Evolutionary conservation across 2,888 invertebrate species (phyloP).

Genomic region (Euphydryas editha): DNA sequence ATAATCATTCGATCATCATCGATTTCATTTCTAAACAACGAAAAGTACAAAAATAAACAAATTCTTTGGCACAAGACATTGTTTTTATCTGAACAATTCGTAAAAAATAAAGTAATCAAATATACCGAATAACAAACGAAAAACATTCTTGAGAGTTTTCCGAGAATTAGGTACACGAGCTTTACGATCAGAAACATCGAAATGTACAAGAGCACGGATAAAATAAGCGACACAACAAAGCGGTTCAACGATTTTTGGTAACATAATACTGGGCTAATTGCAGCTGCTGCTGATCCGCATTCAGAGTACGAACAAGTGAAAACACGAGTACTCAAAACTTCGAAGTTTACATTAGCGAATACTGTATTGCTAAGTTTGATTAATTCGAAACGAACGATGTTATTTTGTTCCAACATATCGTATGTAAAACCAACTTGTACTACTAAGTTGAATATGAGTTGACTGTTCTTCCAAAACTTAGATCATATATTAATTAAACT

Average conservation of each 20-base stretch:
- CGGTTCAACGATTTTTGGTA: constrained; percentile 9
- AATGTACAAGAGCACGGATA: background rate
- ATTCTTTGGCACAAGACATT: background rate
- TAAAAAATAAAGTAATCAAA: background rate
- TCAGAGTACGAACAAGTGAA: constrained; percentile 2
- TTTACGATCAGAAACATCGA: constrained; percentile 2
- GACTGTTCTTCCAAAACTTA: no score
- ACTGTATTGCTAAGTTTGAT: background rate
- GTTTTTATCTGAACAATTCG: background rate
- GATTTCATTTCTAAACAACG: background rate
- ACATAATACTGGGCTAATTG: constrained; percentile 24
- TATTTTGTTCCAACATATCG: background rate
- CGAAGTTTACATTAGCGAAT: constrained; percentile 2
- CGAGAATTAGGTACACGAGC: background rate
- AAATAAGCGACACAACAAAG: constrained; percentile 15
- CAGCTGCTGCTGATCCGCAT: constrained; percentile 5
- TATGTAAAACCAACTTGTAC: background rate
- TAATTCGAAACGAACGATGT: background rate
- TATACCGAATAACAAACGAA: background rate
- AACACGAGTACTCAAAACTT: background rate
- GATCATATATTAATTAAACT: no score
- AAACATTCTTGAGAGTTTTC: background rate
- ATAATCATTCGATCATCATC: background rate
- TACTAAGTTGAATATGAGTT: background rate
- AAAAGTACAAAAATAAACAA: background rate